Evolutionary conservation across 1,140 invertebrate species (phyloP).

Genomic region (Melanaphis sacchari): DNA sequence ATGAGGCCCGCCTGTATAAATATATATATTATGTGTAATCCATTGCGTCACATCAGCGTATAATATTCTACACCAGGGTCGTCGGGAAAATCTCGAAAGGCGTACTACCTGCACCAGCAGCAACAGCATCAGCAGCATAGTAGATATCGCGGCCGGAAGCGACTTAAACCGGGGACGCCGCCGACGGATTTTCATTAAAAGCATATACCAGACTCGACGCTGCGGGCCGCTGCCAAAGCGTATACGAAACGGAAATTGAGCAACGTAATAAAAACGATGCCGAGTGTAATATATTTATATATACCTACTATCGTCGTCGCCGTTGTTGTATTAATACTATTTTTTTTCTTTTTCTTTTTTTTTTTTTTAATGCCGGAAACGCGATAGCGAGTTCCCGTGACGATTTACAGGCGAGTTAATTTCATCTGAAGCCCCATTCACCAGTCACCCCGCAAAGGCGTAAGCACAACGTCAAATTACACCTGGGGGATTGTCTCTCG

Average conservation of each 20-base stretch:
- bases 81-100: background rate
- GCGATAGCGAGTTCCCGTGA: background rate
- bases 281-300: background rate
- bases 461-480: background rate
- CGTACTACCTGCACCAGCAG: background rate
- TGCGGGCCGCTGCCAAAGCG: background rate
- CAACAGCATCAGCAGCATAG: background rate
- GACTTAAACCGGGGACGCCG: background rate
- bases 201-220: background rate
- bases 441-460: background rate
- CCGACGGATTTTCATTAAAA: background rate
- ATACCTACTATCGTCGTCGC: too few relatives aligned
- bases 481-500: background rate
- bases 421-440: background rate
- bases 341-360: background rate
- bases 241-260: background rate
- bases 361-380: conserved; percentile 24
- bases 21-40: background rate
- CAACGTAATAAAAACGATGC: background rate
- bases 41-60: background rate
- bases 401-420: conserved; percentile 9
- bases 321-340: background rate
- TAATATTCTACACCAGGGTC: background rate
- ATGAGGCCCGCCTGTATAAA: background rate
- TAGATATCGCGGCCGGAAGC: background rate